These are phyloP conservation scores for Reticulitermes speratus DNA, from an alignment of 1,140 invertebrate genomes.

Conservation along the genomic window DNA sequence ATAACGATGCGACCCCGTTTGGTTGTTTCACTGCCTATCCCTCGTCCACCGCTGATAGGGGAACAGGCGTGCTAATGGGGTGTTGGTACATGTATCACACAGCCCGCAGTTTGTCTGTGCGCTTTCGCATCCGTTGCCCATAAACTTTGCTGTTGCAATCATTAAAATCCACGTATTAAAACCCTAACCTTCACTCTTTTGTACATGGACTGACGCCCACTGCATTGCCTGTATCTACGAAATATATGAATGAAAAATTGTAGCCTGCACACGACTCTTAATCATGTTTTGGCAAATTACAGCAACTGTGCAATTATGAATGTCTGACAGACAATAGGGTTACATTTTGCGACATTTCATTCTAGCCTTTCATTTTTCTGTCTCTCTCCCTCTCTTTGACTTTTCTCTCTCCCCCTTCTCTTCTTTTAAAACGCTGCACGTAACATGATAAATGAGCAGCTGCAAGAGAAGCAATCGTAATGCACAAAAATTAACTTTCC, in stretches of 20 bases:
- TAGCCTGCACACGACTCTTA: background rate
- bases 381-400: background rate
- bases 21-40: background rate
- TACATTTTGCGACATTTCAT: slow-evolving; percentile 19
- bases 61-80: background rate
- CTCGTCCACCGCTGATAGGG: background rate
- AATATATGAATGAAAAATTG: background rate
- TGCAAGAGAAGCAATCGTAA: background rate
- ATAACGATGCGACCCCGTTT: background rate
- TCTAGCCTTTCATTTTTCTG: background rate
- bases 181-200: background rate
- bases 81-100: background rate
- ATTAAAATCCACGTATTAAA: background rate
- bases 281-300: slow-evolving; percentile 19
- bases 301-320: slow-evolving; percentile 16
- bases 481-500: background rate
- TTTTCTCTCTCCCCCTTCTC: background rate
- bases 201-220: background rate
- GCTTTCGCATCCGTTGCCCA: background rate
- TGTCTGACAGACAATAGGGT: slow-evolving; percentile 13
- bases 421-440: background rate
- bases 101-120: background rate
- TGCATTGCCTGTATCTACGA: background rate
- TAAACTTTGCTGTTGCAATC: slow-evolving; percentile 12
- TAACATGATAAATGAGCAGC: background rate